phyloP scores from a whole-genome alignment of 2,797 vertebrate genomes.

The Poecile montanus region DNA sequence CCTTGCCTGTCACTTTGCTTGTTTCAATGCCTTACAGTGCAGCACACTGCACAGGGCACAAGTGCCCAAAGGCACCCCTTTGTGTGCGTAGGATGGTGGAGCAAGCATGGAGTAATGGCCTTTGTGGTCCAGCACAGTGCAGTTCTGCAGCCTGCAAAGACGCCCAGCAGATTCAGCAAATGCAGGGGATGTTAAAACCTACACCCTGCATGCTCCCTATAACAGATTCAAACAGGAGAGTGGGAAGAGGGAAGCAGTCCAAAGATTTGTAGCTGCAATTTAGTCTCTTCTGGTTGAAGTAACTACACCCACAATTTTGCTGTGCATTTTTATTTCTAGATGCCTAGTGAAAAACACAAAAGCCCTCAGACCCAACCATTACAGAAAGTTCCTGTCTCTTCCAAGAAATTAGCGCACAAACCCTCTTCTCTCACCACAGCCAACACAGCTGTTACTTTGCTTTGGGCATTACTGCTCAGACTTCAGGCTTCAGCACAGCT shows the following conservation, averaged over 20 bases:
- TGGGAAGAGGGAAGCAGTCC: constrained; percentile 39
- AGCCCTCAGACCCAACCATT: background rate
- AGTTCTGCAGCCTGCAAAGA: background rate
- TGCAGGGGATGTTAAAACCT: constrained; percentile 9
- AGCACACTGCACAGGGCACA: background rate
- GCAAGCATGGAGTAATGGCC: background rate
- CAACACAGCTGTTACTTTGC: background rate
- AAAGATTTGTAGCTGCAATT: constrained; percentile 30
- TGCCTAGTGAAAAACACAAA: background rate
- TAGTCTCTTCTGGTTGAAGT: constrained; percentile 27
- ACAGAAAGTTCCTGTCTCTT: background rate
- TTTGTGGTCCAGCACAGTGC: background rate
- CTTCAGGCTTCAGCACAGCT: background rate
- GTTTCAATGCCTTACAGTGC: background rate
- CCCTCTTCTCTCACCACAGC: background rate
- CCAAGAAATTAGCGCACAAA: background rate
- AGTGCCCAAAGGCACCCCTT: background rate
- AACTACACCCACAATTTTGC: constrained; percentile 7
- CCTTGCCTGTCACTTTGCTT: background rate
- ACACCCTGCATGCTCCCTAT: background rate
- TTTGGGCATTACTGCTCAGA: background rate
- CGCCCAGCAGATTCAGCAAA: background rate
- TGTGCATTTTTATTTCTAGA: constrained; percentile 31
- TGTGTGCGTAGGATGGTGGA: background rate
- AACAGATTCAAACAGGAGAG: constrained; percentile 15